Percentiles rank a stretch among this genome's conserved stretches.
Conservation (phyloP, 2,888 invertebrate genomes). For the Exocentrus adspersus region DNA sequence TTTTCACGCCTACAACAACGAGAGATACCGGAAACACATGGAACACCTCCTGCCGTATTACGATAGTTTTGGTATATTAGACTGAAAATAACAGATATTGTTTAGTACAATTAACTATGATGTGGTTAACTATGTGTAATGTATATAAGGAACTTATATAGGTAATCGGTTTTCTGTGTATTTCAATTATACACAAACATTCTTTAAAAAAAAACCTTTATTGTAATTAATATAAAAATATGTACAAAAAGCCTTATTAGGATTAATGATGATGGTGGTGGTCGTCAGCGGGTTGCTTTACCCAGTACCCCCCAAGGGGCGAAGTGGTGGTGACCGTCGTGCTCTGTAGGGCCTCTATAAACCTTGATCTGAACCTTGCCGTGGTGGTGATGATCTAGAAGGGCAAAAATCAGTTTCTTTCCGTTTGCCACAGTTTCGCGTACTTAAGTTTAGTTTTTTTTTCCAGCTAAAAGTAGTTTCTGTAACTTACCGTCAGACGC, state of each 20-base stretch:
- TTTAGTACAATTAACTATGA: too few species aligned
- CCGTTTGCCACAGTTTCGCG: too few species aligned
- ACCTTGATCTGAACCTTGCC: conserved; percentile 79
- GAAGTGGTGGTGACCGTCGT: conserved; percentile 67
- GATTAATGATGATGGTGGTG: conserved; percentile 47
- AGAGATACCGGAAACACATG: conserved; percentile 52
- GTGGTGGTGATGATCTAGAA: too few species aligned
- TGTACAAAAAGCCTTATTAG: background rate
- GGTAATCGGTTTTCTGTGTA: too few species aligned
- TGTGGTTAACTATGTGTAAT: too few species aligned
- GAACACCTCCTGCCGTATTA: conserved; percentile 55
- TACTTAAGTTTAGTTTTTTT: too few species aligned
- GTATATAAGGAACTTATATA: too few species aligned
- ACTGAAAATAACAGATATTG: conserved; percentile 29
- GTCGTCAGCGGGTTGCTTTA: conserved; percentile 75
- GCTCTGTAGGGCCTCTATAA: conserved; percentile 75
- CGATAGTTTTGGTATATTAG: conserved; percentile 54
- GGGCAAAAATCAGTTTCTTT: too few species aligned
- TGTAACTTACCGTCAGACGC: conserved; percentile 48
- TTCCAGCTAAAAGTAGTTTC: background rate
- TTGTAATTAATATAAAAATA: conserved; percentile 5
- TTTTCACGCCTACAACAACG: conserved; percentile 56
- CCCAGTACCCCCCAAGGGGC: conserved; percentile 81
- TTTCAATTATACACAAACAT: too few species aligned
- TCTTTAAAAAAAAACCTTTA: too few species aligned